Base-by-base conservation (phyloP, 2,113 vertebrate species). In the Pluvialis apricaria region DNA sequence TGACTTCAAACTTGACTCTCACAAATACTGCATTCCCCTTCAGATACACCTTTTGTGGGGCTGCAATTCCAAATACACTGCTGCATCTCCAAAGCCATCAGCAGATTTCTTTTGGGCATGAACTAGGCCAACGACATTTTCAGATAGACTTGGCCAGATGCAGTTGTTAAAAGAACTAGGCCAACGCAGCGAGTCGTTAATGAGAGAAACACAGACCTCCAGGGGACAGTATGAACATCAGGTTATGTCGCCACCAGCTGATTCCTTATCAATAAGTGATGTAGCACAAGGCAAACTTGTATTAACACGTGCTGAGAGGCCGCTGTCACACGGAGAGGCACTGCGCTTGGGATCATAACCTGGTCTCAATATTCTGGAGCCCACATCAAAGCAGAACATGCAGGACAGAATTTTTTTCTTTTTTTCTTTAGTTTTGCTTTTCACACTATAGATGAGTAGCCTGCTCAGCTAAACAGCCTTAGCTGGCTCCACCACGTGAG, bases 221-320 rank as follows among this genome's bases (percentile, higher is more conserved):
- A 2, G 26, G 40, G 57, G 73, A 82, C 81, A 91, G 79, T 21
- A 62, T 5, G 66, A 93, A 47, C 92, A 78, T 83, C 60, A 60
- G 57, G 28, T 96, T 82, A 51, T 89, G 65, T 92, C 58, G 49
- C 91, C 73, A 76, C 81, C 84, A 90, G 78, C 94, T 90, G 89
- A 87, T 82, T 90, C 84, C n/a, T 83, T 90, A 91, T 86, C 94
- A 88, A 21, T 83, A 90, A 94, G 77, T 64, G 95, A 62, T 73
- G 89, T 4, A 86, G 84, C 66, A 96, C 89, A 52, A 82, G 64
- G 64, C 44, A 26, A 29, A 81, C 72, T 2, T 91, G 83, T 79
- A 66, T 79, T 79, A 88, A 66, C 29, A 22, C 0, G 0, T 87
- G 84, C 88, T 70, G 88, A 82, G 91, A 92, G 57, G 81, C 61